Evolutionary conservation across 2,888 invertebrate species (phyloP).

Genomic region (Calameuta idolon): DNA sequence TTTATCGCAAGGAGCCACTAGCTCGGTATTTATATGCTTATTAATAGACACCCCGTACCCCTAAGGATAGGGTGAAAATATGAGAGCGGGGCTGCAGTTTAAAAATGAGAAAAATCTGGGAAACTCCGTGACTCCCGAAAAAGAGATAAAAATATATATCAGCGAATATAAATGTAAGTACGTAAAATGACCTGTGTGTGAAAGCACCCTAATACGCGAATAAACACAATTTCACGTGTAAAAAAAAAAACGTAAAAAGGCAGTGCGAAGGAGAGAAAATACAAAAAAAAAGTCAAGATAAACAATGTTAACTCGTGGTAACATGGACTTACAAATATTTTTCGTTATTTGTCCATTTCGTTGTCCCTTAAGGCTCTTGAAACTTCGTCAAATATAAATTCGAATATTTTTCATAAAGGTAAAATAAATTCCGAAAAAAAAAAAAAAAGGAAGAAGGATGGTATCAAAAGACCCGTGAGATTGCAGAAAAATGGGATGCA

Average conservation of each 20-base stretch:
- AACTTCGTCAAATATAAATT: not conserved
- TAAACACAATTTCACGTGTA: not conserved
- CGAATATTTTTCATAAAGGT: no score
- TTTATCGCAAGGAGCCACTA: constrained; percentile 47
- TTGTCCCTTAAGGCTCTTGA: not conserved
- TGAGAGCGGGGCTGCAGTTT: constrained; percentile 3
- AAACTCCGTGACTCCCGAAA: constrained; percentile 4
- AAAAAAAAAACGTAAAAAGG: not conserved
- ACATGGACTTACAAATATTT: not conserved
- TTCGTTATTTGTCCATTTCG: not conserved
- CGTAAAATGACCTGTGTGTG: not conserved
- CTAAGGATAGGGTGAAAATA: constrained; percentile 15
- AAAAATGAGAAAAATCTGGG: constrained; percentile 17
- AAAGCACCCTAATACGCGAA: not conserved
- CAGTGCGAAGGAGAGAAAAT: not conserved
- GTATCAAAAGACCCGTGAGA: not conserved
- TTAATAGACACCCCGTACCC: constrained; percentile 42
- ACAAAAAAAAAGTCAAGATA: not conserved
- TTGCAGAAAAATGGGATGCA: not conserved
- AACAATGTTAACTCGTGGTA: not conserved
- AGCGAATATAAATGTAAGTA: not conserved
- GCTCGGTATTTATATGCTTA: constrained; percentile 36
- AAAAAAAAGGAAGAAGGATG: not conserved
- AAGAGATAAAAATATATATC: not conserved
- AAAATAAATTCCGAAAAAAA: not conserved